Conservation (phyloP, 2,113 vertebrate species). For the Lepus americanus region DNA sequence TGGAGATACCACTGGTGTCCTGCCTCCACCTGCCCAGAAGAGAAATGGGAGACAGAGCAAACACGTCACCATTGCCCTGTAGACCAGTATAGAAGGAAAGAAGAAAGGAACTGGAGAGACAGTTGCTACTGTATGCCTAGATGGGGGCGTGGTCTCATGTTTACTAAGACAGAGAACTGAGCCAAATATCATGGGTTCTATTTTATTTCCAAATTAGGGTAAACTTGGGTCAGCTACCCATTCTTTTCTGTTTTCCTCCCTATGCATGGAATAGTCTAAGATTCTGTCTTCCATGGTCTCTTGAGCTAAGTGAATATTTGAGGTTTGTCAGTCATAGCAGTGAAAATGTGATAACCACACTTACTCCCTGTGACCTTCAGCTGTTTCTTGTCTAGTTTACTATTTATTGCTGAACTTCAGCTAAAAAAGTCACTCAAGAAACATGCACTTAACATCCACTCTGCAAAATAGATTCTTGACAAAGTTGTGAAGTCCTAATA, state of each 20-base stretch:
- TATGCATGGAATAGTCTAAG: neutral
- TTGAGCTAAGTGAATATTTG: neutral
- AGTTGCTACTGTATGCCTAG: accelerated
- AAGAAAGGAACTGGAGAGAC: neutral
- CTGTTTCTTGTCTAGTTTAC: neutral
- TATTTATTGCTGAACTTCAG: slow-evolving; percentile 28
- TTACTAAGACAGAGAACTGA: neutral
- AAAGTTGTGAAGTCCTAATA: slow-evolving; percentile 8
- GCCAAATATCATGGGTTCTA: neutral
- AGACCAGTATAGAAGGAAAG: neutral
- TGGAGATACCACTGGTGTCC: slow-evolving; percentile 99
- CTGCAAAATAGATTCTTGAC: neutral
- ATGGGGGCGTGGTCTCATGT: neutral
- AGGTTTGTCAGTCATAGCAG: neutral
- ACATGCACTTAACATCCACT: neutral
- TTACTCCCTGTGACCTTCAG: neutral
- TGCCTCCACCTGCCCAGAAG: slow-evolving; percentile 94
- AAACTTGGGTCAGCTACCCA: neutral
- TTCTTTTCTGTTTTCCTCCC: neutral
- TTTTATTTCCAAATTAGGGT: slow-evolving; percentile 20
- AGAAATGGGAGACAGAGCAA: accelerated
- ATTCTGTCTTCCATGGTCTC: neutral
- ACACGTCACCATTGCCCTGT: neutral
- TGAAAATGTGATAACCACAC: neutral
- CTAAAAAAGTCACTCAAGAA: slow-evolving; percentile 43